Evolutionary conservation across 2,113 vertebrate genomes (phyloP).

Genomic region (Leucoraja erinaceus): DNA sequence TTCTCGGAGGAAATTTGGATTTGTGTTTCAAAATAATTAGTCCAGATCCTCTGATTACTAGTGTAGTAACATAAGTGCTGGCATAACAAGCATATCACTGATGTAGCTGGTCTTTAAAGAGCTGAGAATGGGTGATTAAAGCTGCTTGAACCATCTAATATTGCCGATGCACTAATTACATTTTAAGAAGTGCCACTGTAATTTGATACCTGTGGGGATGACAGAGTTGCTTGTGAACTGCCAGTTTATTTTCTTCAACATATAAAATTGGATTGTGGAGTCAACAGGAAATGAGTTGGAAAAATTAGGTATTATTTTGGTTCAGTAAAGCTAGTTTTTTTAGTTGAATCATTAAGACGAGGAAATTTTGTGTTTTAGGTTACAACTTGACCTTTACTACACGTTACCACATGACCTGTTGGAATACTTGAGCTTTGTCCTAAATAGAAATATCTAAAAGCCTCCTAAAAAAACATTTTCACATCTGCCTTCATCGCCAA

Average conservation of each 20-base stretch:
- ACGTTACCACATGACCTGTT: not conserved
- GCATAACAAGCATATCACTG: not conserved
- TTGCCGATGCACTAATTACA: not conserved
- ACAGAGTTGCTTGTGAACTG: not conserved
- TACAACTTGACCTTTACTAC: not conserved
- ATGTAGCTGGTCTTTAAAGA: not conserved
- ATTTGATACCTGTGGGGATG: not conserved
- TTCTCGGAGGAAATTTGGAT: no score
- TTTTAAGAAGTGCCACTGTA: not conserved
- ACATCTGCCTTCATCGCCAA: no score
- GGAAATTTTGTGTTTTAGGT: not conserved
- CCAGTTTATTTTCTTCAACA: not conserved
- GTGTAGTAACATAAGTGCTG: no score
- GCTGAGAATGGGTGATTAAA: not conserved
- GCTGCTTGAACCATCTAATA: not conserved
- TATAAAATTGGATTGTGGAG: not conserved
- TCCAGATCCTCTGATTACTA: no score
- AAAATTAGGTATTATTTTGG: not conserved
- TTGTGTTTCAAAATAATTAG: no score
- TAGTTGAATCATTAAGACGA: not conserved
- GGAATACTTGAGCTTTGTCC: no score
- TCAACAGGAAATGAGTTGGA: constrained; percentile 16
- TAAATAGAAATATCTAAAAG: not conserved
- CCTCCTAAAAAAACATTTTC: no score
- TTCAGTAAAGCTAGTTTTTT: not conserved